Conservation (phyloP, 1,140 invertebrate genomes). For the Bathynomus jamesi region DNA sequence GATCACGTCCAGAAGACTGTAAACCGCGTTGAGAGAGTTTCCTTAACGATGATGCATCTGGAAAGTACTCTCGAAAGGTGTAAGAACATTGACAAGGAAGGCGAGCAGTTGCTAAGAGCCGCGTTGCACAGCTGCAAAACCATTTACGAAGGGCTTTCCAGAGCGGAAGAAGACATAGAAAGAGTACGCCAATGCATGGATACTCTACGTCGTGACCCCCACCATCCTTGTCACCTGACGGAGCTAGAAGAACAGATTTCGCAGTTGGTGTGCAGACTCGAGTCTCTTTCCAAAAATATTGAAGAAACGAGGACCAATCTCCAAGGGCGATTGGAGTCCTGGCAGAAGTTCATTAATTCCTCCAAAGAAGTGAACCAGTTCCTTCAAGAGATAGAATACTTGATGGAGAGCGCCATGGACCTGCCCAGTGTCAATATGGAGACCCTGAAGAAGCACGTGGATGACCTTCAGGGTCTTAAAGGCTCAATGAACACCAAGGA, state of each 20-base stretch:
- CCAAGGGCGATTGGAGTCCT: conserved; percentile 27
- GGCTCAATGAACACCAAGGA: conserved; percentile 59
- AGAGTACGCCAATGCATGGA: conserved; percentile 35
- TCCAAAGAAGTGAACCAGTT: conserved; percentile 34
- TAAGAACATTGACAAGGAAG: conserved; percentile 32
- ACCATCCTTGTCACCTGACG: conserved; percentile 31
- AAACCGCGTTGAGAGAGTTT: conserved; percentile 31
- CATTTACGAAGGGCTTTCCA: conserved; percentile 25
- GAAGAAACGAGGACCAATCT: conserved; percentile 27
- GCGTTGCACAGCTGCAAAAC: conserved; percentile 34
- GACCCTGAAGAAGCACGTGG: conserved; percentile 25
- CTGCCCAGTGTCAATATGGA: conserved; percentile 25
- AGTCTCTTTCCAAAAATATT: conserved; percentile 22
- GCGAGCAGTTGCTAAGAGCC: conserved; percentile 33
- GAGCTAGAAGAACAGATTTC: conserved; percentile 25
- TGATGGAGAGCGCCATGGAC: conserved; percentile 34
- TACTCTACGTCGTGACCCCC: conserved; percentile 27
- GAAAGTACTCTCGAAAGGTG: conserved; percentile 30
- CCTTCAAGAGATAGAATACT: conserved; percentile 31
- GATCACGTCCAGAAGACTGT: conserved; percentile 35
- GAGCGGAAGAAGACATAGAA: conserved; percentile 28
- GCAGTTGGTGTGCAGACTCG: conserved; percentile 18
- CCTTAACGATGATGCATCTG: conserved; percentile 32
- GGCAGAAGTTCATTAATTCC: conserved; percentile 35
- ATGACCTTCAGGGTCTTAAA: conserved; percentile 50